Evolutionary conservation across 2,888 invertebrate genomes (phyloP).

Genomic region (Melanostoma scalare): DNA sequence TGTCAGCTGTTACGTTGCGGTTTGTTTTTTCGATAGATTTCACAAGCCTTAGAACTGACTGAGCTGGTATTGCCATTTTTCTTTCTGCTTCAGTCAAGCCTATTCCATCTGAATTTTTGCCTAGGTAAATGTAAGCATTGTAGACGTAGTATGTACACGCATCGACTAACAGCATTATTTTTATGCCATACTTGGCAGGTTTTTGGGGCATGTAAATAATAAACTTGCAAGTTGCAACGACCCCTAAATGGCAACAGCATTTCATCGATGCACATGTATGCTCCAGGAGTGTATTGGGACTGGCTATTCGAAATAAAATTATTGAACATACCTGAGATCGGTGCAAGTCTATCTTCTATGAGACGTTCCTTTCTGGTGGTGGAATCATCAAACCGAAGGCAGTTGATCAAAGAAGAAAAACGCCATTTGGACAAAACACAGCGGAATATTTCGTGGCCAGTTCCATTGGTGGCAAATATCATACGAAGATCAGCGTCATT

Average conservation of each 20-base stretch:
- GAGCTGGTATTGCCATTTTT: conserved; percentile 51
- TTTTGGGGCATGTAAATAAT: conserved; percentile 66
- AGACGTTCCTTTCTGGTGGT: conserved; percentile 44
- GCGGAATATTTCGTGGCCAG: conserved; percentile 56
- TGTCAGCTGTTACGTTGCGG: conserved; percentile 62
- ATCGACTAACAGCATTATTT: conserved; percentile 63
- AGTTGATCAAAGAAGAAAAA: no score
- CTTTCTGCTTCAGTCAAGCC: conserved; percentile 57
- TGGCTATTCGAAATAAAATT: conserved; percentile 66
- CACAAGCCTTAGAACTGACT: conserved; percentile 62
- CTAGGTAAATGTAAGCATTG: conserved; percentile 58
- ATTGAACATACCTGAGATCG: conserved; percentile 64
- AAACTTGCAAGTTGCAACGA: conserved; percentile 59
- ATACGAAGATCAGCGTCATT: conserved; percentile 48
- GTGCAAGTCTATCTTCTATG: conserved; percentile 57
- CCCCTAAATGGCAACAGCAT: conserved; percentile 66
- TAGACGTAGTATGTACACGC: conserved; percentile 38
- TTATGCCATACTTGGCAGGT: conserved; percentile 65
- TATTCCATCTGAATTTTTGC: conserved; percentile 68
- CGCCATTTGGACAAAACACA: no score
- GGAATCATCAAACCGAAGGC: conserved; percentile 61
- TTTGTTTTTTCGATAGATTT: conserved; percentile 64
- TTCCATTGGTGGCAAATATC: conserved; percentile 53
- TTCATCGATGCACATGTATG: conserved; percentile 63
- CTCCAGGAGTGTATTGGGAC: conserved; percentile 55